Evolutionary conservation across 2,797 vertebrate species (phyloP), one percentile per base, ranked within the genome.

Genomic region (Myripristis murdjan): DNA sequence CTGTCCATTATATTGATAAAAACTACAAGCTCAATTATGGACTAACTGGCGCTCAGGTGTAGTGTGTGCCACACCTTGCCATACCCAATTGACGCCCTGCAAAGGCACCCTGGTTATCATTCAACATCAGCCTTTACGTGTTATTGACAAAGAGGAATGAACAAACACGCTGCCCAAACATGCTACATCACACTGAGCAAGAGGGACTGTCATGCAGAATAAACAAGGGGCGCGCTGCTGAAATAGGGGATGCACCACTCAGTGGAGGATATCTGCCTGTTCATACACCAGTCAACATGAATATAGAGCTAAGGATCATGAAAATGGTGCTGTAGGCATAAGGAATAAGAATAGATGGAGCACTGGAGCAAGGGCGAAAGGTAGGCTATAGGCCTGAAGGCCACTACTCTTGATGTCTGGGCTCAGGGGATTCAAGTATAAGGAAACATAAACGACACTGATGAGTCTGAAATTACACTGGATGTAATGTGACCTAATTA

Each of bases 401-500:
- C 84, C 87, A 63, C 71, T 74, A 77, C 86, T 88, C 86, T 58
- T 83, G 61, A 67, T 75, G 85, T 75, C 85, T 84, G 77, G 58
- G 83, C 89, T 80, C 87, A 24, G 70, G 92, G 90, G 90, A 91
- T 70, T 85, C 71, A 79, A 84, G 81, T 84, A 86, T 88, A 91
- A 87, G 86, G 90, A 85, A 93, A 92, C 89, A 84, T 85, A 91
- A 92, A 93, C 88, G 87, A 88, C 85, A 86, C 88, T 89, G 90
- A 92, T 91, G 88, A 93, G 93, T 89, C 79, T 90, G 88, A 87
- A 91, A 92, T 92, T 88, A 82, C 90, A 90, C 91, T 84, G 87
- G 89, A 85, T 92, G 90, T 93, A 94, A 94, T 93, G 92, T 92
- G 91, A 92, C 90, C 91, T 92, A 94, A 94, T 94, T 93, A 94